Conservation (phyloP, 1,140 invertebrate species). For the Drosophila bifasciata region DNA sequence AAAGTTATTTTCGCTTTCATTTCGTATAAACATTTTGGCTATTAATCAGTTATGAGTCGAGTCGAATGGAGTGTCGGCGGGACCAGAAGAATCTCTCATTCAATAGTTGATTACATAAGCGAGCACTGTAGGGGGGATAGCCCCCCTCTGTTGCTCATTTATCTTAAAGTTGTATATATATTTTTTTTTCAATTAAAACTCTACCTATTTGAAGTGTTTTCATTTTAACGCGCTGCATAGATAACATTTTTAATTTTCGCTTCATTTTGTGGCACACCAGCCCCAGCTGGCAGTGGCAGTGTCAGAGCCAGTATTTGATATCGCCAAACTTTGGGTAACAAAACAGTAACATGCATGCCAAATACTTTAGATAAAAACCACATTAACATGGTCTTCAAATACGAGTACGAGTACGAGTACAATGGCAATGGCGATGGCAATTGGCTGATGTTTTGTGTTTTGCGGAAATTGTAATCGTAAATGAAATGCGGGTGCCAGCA, state of each 20-base stretch:
- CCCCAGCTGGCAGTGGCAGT: not conserved
- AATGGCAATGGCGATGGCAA: too few relatives aligned
- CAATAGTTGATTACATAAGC: constrained; percentile 43
- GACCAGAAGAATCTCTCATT: constrained; percentile 40
- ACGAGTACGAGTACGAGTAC: too few relatives aligned
- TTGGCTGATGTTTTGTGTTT: too few relatives aligned
- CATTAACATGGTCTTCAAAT: constrained; percentile 40
- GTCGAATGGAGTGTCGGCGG: constrained; percentile 13
- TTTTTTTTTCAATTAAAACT: constrained; percentile 53
- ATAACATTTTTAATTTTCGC: constrained; percentile 58
- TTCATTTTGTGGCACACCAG: not conserved
- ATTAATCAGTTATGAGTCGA: constrained; percentile 64
- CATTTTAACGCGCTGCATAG: constrained; percentile 41
- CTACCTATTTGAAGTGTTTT: constrained; percentile 45
- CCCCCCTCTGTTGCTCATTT: constrained; percentile 34
- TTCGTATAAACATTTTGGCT: constrained; percentile 59
- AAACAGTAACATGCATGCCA: constrained; percentile 53
- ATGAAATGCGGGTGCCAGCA: too few relatives aligned
- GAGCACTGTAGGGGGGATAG: not conserved
- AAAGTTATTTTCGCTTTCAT: constrained; percentile 64
- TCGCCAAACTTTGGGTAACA: too few relatives aligned
- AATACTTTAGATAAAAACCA: constrained; percentile 61
- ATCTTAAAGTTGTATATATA: constrained; percentile 46
- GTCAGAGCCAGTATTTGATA: not conserved
- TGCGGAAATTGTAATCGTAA: too few relatives aligned